A percentile compares a stretch with the other conserved stretches of the same genome.
Conservation (phyloP, 1,140 invertebrate species). For the Trachelipus rathkii region DNA sequence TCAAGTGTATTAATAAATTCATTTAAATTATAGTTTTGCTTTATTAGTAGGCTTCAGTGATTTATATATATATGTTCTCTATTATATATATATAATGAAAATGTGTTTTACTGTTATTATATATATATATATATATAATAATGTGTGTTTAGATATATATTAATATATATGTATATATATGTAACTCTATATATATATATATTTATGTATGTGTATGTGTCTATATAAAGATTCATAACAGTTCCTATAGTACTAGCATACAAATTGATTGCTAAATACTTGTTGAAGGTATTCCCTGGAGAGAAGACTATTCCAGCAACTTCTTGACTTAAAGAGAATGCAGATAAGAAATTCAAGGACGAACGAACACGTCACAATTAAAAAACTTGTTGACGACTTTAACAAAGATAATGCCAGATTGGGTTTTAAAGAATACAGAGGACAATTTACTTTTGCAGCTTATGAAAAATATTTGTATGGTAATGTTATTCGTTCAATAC, state of each 20-base stretch:
- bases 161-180: slow-evolving; percentile 1
- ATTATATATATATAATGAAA: too few relatives aligned
- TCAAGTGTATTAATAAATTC: too few relatives aligned
- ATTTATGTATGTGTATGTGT: too few relatives aligned
- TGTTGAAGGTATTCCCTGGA: slow-evolving; percentile 76
- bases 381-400: slow-evolving; percentile 73
- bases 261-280: slow-evolving; percentile 26
- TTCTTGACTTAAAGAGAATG: slow-evolving; percentile 84
- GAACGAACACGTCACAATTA: slow-evolving; percentile 84
- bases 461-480: slow-evolving; percentile 12
- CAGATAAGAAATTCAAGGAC: slow-evolving; percentile 84
- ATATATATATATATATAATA: too few relatives aligned
- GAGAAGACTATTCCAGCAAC: slow-evolving; percentile 86
- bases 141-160: too few relatives aligned
- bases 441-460: neutral
- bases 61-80: too few relatives aligned
- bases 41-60: too few relatives aligned
- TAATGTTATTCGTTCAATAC: neutral
- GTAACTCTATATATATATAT: too few relatives aligned
- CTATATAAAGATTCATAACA: neutral
- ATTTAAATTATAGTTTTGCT: too few relatives aligned
- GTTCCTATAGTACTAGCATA: neutral
- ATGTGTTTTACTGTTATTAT: too few relatives aligned
- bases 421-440: neutral
- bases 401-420: slow-evolving; percentile 53